Evolutionary conservation across 2,797 vertebrate species (phyloP).

Genomic region (Molothrus aeneus): DNA sequence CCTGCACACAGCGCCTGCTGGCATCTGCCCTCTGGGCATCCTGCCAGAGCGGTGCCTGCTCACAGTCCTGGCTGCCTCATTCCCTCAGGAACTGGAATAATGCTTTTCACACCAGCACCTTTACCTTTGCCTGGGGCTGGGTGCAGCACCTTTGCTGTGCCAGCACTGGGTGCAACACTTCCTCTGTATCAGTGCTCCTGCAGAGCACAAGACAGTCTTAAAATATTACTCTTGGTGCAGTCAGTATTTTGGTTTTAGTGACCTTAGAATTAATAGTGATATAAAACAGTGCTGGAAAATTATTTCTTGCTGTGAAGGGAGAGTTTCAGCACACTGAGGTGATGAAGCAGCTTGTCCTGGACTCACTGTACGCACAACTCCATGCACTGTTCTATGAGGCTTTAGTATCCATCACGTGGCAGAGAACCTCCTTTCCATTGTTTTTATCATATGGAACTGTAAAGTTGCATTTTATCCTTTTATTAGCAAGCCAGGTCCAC

Average conservation of each 20-base stretch:
- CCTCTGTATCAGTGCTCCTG: background rate
- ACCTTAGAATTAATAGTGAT: background rate
- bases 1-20: rapidly evolving
- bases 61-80: background rate
- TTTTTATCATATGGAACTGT: background rate
- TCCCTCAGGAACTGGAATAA: background rate
- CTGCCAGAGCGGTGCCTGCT: background rate
- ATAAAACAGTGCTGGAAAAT: background rate
- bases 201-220: background rate
- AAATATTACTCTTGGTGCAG: background rate
- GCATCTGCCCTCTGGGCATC: background rate
- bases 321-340: background rate
- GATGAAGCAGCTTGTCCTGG: background rate
- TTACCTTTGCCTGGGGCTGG: background rate
- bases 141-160: background rate
- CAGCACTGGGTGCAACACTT: background rate
- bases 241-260: background rate
- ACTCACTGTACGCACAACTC: background rate
- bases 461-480: background rate
- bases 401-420: background rate
- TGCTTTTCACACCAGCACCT: background rate
- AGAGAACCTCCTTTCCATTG: background rate
- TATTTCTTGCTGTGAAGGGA: background rate
- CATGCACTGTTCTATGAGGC: background rate
- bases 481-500: background rate